These are phyloP conservation scores for Agrochola litura DNA, from an alignment of 2,888 invertebrate genomes.

Conservation along the genomic window DNA sequence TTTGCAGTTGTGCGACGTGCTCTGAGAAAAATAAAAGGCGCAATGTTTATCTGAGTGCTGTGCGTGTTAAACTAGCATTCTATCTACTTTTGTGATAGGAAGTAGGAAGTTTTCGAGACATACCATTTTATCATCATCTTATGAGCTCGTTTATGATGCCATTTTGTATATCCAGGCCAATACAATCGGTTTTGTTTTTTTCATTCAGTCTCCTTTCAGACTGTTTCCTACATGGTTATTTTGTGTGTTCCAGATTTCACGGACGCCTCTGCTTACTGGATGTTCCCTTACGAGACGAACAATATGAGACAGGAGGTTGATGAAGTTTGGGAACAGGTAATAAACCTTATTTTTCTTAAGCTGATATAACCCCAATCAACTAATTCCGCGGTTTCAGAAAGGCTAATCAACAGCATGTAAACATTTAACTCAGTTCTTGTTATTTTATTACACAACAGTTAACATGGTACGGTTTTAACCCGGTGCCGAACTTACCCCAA, in stretches of 20 bases:
- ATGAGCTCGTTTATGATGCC: neutral
- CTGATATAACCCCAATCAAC: too few relatives aligned
- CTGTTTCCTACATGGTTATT: neutral
- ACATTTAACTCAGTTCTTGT: too few relatives aligned
- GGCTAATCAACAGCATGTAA: too few relatives aligned
- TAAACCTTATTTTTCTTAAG: neutral
- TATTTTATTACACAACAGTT: neutral
- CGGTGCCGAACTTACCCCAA: neutral
- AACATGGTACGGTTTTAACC: neutral
- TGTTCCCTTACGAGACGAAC: conserved; percentile 95
- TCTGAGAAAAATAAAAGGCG: conserved; percentile 29
- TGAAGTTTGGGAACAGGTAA: conserved; percentile 94
- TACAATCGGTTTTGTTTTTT: conserved; percentile 24
- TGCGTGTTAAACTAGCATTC: conserved; percentile 17
- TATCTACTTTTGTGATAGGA: conserved; percentile 3
- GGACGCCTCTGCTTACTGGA: conserved; percentile 97
- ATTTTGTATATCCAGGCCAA: neutral
- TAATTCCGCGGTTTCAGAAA: neutral
- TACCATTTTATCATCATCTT: neutral
- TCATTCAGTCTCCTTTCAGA: neutral
- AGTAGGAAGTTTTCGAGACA: conserved; percentile 9
- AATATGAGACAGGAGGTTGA: conserved; percentile 95
- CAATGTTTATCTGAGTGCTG: neutral
- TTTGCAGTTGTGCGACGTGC: neutral
- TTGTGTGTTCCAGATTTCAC: conserved; percentile 93